Base-by-base conservation (phyloP, 2,888 invertebrate species). In the Eueremaeus valkanovi region DNA sequence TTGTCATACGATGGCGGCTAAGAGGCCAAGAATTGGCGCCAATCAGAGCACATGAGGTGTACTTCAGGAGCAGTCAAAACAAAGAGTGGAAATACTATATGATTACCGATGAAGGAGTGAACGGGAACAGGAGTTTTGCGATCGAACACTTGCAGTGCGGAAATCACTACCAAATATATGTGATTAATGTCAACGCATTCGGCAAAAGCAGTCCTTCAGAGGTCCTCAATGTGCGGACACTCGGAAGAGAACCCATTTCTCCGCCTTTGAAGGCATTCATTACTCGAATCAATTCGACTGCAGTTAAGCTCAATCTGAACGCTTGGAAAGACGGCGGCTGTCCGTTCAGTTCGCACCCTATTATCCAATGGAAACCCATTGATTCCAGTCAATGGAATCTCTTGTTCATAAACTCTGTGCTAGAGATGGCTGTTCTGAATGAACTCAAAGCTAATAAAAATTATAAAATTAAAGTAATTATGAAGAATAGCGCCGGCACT, bases 41-140 rank as follows among this genome's bases (percentile, higher is more conserved):
- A 0, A 40, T 58, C 0, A 58, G 21, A 16, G 13, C 73, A 29
- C 49, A 73, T 36, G 73, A 73, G 40, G 73, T 73, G 3, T 73
- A 73, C 55, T 73, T 73, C 27, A 73, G 58, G 16, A 73, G 33
- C 45, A 58, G 72, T 29, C 74, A 72, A 24, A 72, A 66, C 33
- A 75, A 73, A 68, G 55, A 72, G 29, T 77, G 77, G 77, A 90
- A 90, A 73, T 87, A 87, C 0, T 86, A 87, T 36, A 86, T 89
- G 33, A 84, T 87, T 21, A 73, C 33, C 13, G 73, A 73, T 11
- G 58, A 73, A 9, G 31, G 31, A 24, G 18, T 36, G 8, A 58
- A 55, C 21, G 45, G 45, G 29, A 74, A 74, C 29, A 61, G n/a
- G 33, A 63, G 27, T 16, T 58, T 74, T 45, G 9, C 45, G 9